These are phyloP conservation scores for Gasterosteus nipponicus DNA, from an alignment of 2,113 vertebrate species.

Conservation along the genomic window DNA sequence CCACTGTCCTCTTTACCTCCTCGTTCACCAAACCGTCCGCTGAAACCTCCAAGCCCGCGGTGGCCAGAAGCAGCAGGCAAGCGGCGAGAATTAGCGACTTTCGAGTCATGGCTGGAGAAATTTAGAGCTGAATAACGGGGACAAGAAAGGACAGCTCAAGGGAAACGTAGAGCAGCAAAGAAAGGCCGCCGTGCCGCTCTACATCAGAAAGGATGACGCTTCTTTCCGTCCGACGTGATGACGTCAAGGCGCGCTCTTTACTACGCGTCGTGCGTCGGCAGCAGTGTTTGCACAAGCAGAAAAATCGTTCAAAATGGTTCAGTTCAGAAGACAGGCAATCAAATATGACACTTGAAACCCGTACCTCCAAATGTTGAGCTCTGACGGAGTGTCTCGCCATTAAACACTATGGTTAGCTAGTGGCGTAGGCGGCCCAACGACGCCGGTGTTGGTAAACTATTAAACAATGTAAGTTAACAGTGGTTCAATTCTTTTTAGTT, in stretches of 20 bases:
- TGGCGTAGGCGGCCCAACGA: not conserved
- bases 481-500: no score
- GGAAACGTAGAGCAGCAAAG: slow-evolving; percentile 57
- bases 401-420: not conserved
- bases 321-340: not conserved
- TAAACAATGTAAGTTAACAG: no score
- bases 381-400: not conserved
- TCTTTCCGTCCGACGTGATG: slow-evolving; percentile 69
- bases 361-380: rapidly evolving
- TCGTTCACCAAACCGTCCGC: slow-evolving; percentile 86
- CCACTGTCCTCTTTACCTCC: slow-evolving; percentile 91
- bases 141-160: not conserved
- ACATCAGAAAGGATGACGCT: slow-evolving; percentile 80
- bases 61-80: slow-evolving; percentile 66
- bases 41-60: slow-evolving; percentile 47
- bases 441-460: not conserved
- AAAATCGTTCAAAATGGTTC: not conserved
- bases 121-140: not conserved
- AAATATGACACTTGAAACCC: not conserved
- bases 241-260: slow-evolving; percentile 45
- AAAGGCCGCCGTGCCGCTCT: slow-evolving; percentile 71
- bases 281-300: not conserved
- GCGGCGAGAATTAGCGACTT: slow-evolving; percentile 15
- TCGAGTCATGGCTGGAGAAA: slow-evolving; percentile 30
- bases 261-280: slow-evolving; percentile 1